Evolutionary conservation across 2,113 vertebrate species (phyloP).

Genomic region (Mirza zaza): DNA sequence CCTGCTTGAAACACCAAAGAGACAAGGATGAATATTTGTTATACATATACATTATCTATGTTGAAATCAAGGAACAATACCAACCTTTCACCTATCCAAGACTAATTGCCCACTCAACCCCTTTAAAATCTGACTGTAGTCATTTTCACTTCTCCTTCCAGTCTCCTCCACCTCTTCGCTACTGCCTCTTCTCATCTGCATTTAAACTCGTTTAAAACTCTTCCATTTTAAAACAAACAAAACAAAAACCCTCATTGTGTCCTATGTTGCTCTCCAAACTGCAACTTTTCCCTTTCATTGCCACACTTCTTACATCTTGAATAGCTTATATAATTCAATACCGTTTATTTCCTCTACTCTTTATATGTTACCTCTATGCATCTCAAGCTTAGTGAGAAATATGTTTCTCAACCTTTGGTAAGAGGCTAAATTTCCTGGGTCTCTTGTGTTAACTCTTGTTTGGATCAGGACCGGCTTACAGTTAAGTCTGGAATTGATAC

Average conservation of each 20-base stretch:
- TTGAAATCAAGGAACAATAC: neutral
- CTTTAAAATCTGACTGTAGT: neutral
- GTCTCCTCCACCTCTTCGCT: neutral
- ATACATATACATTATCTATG: neutral
- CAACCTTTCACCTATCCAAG: neutral
- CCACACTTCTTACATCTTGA: neutral
- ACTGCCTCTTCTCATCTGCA: neutral
- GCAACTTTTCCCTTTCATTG: neutral
- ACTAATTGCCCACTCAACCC: neutral
- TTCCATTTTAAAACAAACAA: neutral
- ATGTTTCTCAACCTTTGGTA: neutral
- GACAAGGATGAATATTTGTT: neutral
- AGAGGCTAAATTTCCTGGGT: neutral
- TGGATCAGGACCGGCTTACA: neutral
- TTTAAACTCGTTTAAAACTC: neutral
- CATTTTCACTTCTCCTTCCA: neutral
- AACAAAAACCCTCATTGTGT: neutral
- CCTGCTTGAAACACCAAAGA: conserved; percentile 4
- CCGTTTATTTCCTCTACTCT: neutral
- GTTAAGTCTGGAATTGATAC: neutral
- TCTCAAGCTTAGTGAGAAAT: neutral
- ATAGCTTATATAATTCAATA: neutral
- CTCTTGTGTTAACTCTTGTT: neutral
- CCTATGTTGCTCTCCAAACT: neutral
- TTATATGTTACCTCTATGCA: neutral